Conservation (phyloP, 2,113 vertebrate genomes). For the Myotis lucifugus region DNA sequence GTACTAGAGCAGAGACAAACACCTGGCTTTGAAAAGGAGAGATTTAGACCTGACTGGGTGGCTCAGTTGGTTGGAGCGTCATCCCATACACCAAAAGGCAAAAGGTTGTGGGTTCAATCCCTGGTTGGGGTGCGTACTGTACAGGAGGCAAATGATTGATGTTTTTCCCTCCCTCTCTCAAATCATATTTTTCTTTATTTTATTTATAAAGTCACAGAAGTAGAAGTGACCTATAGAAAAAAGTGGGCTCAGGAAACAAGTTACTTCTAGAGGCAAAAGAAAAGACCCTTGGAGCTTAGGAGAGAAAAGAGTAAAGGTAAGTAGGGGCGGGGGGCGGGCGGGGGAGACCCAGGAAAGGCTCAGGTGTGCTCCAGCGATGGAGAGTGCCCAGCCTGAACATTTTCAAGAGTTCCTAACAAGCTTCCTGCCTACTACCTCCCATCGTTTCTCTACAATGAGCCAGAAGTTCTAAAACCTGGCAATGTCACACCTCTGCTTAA, state of each 20-base stretch:
- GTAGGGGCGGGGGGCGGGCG: no score
- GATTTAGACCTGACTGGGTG: no score
- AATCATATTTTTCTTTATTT: no score
- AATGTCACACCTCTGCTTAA: neutral
- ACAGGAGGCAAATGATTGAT: no score
- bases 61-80: no score
- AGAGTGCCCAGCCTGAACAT: neutral
- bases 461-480: neutral
- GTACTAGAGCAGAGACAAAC: neutral
- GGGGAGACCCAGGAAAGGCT: no score
- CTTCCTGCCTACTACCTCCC: neutral
- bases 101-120: no score
- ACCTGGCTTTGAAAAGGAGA: neutral
- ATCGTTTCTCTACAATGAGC: neutral
- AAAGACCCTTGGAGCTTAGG: neutral
- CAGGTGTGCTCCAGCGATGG: neutral
- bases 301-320: neutral
- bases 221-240: neutral
- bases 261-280: neutral
- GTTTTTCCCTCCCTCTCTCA: no score
- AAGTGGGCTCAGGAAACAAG: neutral
- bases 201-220: neutral
- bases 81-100: no score
- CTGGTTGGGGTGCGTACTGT: no score
- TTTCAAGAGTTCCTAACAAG: neutral